These are phyloP conservation scores for Sminthurides aquaticus DNA, from an alignment of 2,888 invertebrate genomes.

Conservation along the genomic window DNA sequence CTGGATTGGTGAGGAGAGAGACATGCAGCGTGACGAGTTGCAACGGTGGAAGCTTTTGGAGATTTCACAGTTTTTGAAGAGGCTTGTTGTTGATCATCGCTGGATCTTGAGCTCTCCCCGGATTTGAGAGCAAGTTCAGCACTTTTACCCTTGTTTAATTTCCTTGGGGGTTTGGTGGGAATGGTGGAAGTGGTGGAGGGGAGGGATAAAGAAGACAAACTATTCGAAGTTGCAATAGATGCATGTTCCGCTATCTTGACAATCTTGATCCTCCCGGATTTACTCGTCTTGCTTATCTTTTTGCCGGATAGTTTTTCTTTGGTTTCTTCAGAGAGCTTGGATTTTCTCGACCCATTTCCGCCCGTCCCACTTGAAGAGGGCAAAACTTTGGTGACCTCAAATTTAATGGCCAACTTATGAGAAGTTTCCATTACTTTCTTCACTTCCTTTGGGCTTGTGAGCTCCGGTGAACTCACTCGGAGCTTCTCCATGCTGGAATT, in stretches of 20 bases:
- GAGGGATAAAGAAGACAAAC: not conserved
- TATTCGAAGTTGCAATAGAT: not conserved
- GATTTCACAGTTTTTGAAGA: conserved; percentile 27
- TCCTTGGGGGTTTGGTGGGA: conserved; percentile 39
- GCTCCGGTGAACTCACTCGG: conserved; percentile 51
- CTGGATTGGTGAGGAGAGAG: conserved; percentile 39
- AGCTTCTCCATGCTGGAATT: conserved; percentile 44
- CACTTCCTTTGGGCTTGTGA: conserved; percentile 56
- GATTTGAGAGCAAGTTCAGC: not conserved
- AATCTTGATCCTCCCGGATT: conserved; percentile 24
- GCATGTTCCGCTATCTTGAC: conserved; percentile 36
- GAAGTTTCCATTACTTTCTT: conserved; percentile 47
- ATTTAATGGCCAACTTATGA: conserved; percentile 36
- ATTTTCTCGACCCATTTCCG: conserved; percentile 26
- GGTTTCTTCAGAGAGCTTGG: not conserved
- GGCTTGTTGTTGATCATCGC: not conserved
- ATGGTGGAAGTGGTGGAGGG: not conserved
- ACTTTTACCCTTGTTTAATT: conserved; percentile 20
- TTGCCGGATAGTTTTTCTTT: conserved; percentile 9
- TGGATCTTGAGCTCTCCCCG: conserved; percentile 1
- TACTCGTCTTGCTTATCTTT: conserved; percentile 6
- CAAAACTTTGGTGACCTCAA: conserved; percentile 33
- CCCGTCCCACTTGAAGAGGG: conserved; percentile 20
- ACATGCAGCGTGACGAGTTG: conserved; percentile 40
- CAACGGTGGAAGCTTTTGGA: conserved; percentile 35